These are phyloP conservation scores for Brachyhypopomus occidentalis DNA, from an alignment of 2,113 vertebrate species.

Conservation along the genomic window DNA sequence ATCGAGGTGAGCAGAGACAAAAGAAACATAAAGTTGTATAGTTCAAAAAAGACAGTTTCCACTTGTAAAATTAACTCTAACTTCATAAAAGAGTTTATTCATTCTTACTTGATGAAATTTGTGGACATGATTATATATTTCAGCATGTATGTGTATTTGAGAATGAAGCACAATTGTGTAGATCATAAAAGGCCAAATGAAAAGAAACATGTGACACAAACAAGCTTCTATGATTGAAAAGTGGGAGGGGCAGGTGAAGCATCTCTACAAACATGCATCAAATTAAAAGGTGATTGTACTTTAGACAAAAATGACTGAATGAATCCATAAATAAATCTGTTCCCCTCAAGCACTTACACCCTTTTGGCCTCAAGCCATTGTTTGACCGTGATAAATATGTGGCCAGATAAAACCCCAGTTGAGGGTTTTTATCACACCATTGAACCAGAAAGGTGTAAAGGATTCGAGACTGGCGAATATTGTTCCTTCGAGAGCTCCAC, in stretches of 20 bases:
- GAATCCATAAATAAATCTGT: conserved; percentile 73
- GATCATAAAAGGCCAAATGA: too few relatives aligned
- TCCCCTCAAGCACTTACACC: conserved; percentile 59
- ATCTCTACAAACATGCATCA: conserved; percentile 60
- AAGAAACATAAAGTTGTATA: not conserved
- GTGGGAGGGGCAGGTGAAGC: conserved; percentile 27
- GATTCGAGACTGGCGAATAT: conserved; percentile 57
- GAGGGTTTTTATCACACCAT: conserved; percentile 34
- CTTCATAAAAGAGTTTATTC: not conserved
- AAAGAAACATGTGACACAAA: too few relatives aligned
- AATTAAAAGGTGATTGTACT: conserved; percentile 67
- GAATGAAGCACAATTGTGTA: not conserved
- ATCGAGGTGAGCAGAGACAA: conserved; percentile 6
- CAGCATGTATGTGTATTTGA: not conserved
- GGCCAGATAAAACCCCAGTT: conserved; percentile 44
- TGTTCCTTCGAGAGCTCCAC: conserved; percentile 40
- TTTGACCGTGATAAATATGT: conserved; percentile 58
- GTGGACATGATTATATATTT: conserved; percentile 6
- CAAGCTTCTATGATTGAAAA: conserved; percentile 1
- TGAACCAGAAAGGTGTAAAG: conserved; percentile 40
- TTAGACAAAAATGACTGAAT: conserved; percentile 73
- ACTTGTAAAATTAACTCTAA: conserved; percentile 7
- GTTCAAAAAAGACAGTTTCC: not conserved
- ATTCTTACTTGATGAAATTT: not conserved
- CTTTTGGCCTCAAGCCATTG: conserved; percentile 50